These are phyloP conservation scores for Campoletis sonorensis DNA, from an alignment of 1,140 invertebrate genomes.

Conservation along the genomic window DNA sequence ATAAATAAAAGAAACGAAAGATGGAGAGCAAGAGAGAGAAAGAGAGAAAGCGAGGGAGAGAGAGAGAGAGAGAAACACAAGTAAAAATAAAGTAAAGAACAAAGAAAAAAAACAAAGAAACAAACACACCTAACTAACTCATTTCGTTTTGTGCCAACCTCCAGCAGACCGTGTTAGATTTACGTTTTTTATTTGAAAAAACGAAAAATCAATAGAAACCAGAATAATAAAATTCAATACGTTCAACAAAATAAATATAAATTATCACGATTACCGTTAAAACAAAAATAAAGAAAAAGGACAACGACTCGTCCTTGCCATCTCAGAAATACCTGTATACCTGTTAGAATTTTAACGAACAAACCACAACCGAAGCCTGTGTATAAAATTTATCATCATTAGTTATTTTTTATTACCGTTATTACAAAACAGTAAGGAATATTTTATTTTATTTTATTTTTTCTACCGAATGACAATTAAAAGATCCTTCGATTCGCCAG, in stretches of 20 bases:
- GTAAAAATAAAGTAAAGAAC: no score
- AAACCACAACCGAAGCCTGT: no score
- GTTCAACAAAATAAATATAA: no score
- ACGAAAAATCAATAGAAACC: no score
- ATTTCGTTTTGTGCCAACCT: slow-evolving; percentile 74
- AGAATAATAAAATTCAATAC: no score
- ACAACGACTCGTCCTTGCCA: no score
- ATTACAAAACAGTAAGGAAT: not conserved
- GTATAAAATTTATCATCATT: slow-evolving; percentile 27
- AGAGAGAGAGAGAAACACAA: no score
- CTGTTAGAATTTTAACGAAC: no score
- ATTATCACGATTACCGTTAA: no score
- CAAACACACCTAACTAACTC: slow-evolving; percentile 61
- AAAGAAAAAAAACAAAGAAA: slow-evolving; percentile 17
- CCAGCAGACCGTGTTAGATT: slow-evolving; percentile 60
- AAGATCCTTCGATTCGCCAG: slow-evolving; percentile 9
- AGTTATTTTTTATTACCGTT: slow-evolving; percentile 20
- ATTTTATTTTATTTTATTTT: not conserved
- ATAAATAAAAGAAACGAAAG: slow-evolving; percentile 44
- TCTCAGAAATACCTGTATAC: no score
- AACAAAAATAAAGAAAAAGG: no score
- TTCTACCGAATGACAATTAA: not conserved
- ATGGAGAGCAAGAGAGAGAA: not conserved
- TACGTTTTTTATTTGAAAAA: slow-evolving; percentile 42
- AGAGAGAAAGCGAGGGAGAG: not conserved